A percentile compares a stretch with the other conserved stretches of the same genome.
These are phyloP conservation scores for Anser cygnoides DNA, from an alignment of 2,113 vertebrate species.

Conservation along the genomic window DNA sequence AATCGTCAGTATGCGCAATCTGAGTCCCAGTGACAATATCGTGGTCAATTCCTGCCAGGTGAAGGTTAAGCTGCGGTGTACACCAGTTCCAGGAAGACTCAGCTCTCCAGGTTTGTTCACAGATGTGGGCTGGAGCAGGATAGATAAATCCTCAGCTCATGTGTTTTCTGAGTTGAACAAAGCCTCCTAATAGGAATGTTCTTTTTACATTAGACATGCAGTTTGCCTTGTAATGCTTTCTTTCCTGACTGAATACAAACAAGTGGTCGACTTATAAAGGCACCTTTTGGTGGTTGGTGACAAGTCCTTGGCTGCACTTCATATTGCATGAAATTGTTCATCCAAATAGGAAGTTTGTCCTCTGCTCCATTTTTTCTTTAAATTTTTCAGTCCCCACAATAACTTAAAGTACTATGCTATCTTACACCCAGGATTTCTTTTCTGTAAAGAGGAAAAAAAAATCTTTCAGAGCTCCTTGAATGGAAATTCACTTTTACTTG, in stretches of 20 bases:
- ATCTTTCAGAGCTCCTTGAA: neutral
- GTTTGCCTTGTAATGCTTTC: neutral
- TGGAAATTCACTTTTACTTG: neutral
- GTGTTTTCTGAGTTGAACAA: neutral
- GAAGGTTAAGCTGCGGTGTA: conserved; percentile 80
- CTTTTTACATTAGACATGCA: neutral
- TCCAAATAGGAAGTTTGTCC: neutral
- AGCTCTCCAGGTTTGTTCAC: conserved; percentile 71
- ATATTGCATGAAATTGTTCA: neutral
- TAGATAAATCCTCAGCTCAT: neutral
- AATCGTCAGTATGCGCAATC: conserved; percentile 86
- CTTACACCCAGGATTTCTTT: neutral
- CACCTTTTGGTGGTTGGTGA: neutral
- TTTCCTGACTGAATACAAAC: neutral
- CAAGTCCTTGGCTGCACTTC: neutral
- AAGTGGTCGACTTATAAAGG: neutral
- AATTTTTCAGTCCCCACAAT: neutral
- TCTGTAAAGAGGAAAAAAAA: neutral
- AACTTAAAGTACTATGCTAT: neutral
- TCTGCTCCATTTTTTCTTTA: neutral
- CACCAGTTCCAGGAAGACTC: conserved; percentile 74
- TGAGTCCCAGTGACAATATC: conserved; percentile 89
- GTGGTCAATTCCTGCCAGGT: conserved; percentile 93
- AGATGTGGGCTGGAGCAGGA: neutral
- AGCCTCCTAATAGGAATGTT: neutral